Evolutionary conservation across 2,113 vertebrate species (phyloP), one percentile per base, ranked within the genome.

Genomic region (Mugil cephalus): DNA sequence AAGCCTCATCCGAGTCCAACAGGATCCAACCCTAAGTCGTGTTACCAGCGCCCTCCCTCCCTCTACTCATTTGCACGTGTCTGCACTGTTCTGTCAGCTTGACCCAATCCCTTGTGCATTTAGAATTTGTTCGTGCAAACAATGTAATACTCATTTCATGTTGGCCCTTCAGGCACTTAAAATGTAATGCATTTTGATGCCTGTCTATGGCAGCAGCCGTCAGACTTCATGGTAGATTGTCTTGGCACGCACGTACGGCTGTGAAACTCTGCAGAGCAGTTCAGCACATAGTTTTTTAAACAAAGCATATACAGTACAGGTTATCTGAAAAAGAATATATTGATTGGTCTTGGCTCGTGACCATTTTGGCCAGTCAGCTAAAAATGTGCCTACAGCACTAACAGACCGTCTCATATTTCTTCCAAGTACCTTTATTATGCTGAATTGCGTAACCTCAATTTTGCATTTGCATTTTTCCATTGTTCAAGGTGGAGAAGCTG

Each of bases 331-430:
- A 75, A 75, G 0, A 67, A 73, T 38, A 30, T 71, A 83, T 85
- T 70, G 76, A 87, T 78, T 71, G 42, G 12, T 43, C 17, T 72
- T 82, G 73, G 72, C 69, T 75, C 77, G 68, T 77, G 42, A 65
- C 61, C 47, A 80, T 78, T 75, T 66, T 3, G 18, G 36, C 43
- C 40, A 45, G 45, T 75, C 62, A 67, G 62, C 70, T 80, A 43
- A 85, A 84, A 83, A 68, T 75, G 18, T 71, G 61, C 34, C 18
- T 24, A 63, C 48, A 64, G 48, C 75, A 77, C 42, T 69, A 74
- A 76, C 42, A 36, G 52, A 56, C 52, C 15, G 42, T 69, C 53
- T 77, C 38, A 66, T 66, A 77, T 80, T 74, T 73, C 51, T 60
- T 48, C 56, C 46, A 67, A 79, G 43, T 39, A 60, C 53, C 42